A percentile compares a stretch with the other conserved stretches of the same genome.
phyloP scores from a whole-genome alignment of 2,888 invertebrate genomes.

The Lagria hirta region DNA sequence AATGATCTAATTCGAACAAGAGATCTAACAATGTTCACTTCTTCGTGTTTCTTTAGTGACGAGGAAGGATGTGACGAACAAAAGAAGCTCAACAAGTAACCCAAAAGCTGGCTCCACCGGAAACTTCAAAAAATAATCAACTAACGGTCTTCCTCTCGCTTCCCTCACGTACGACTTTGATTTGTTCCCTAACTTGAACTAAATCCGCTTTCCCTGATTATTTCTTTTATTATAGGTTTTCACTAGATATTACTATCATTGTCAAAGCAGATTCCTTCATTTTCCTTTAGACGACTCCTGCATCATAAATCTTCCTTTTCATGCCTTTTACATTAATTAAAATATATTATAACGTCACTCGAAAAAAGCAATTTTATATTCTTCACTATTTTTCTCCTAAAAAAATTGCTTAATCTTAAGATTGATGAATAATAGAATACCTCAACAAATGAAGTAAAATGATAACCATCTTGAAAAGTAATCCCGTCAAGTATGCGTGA shows the following conservation, averaged over 20 bases:
- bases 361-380: constrained; percentile 8
- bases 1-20: constrained; percentile 23
- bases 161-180: constrained; percentile 29
- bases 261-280: too few relatives aligned
- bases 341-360: constrained; percentile 12
- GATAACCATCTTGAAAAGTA: constrained; percentile 24
- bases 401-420: constrained; percentile 14
- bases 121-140: constrained; percentile 27
- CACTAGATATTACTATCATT: constrained; percentile 23
- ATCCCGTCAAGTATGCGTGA: constrained; percentile 23
- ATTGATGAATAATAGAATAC: constrained; percentile 14
- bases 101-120: constrained; percentile 19
- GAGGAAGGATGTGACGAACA: constrained; percentile 18
- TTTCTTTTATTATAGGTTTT: constrained; percentile 24
- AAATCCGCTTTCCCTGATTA: constrained; percentile 26
- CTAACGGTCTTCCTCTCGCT: constrained; percentile 24
- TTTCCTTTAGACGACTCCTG: constrained; percentile 4
- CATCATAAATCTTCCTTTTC: constrained; percentile 13
- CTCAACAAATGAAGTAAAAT: constrained; percentile 25
- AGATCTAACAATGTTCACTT: constrained; percentile 22
- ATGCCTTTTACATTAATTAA: constrained; percentile 13
- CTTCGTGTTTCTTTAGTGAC: constrained; percentile 3
- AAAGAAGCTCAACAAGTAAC: constrained; percentile 25
- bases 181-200: constrained; percentile 23
- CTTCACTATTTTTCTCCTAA: constrained; percentile 1